Evolutionary conservation across 2,888 invertebrate genomes (phyloP), one percentile per base, ranked within the genome.

Genomic region (Choreutis nemorana): DNA sequence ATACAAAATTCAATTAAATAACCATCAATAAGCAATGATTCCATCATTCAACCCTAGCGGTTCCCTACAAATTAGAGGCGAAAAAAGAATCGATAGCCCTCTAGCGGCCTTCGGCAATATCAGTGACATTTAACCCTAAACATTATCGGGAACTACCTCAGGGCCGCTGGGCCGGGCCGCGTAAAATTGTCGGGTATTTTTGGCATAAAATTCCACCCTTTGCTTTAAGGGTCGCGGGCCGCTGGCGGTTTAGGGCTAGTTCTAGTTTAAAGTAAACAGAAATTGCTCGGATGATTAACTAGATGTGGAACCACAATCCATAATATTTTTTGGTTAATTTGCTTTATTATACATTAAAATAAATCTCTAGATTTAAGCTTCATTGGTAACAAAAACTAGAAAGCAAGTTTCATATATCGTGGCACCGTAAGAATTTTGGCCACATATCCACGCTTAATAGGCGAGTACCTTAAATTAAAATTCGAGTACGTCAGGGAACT

Each of bases 51-150:
- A 54, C 60, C 61, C 61, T 50, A 42, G 50, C 59, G 59, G 61
- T 54, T 49, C 59, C 58, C 62, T 57, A 70, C 67, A 73, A 77
- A 77, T 77, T 75, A 72, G 62, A 67, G 59, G 40, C n/a, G 46
- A 54, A 56, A 60, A 64, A 63, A 70, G 64, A 68, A 63, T 64
- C 57, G 64, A 72, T 72, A 64, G 65, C 67, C 65, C 71, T 63
- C 68, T 53, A 56, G 61, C 54, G 65, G 58, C 52, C 53, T 67
- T 65, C 65, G 67, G 64, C 63, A 65, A 73, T 78, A 78, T 75
- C 77, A 75, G 73, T 77, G 75, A 70, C 70, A 62, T 70, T 77
- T 78, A 77, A 78, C 78, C 78, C 77, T 75, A 72, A 72, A 73
- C 68, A 70, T 77, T 75, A 78, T 78, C 72, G 73, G 61, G 72